Base-by-base conservation (phyloP, 1,140 invertebrate species). In the Venustaconcha ellipsiformis region DNA sequence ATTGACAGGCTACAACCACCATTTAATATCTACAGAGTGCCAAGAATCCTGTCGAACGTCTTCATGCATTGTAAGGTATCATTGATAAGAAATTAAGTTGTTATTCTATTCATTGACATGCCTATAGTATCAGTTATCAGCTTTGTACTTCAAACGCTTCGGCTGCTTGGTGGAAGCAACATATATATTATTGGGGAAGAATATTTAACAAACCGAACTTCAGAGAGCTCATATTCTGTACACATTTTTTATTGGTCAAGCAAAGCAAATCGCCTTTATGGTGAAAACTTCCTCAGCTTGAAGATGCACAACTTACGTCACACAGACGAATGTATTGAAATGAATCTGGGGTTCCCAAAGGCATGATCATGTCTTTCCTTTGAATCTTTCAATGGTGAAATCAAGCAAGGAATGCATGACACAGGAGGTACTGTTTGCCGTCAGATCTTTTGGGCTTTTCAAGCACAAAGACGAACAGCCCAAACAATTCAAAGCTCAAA, bases 51-150 rank as follows among this genome's bases (percentile, higher is more conserved):
- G 11, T 23, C n/a, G 30, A 69, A 69, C 15, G 75, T 18, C 3
- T 58, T 67, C 13, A 26, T 72, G 23, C 68, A 79, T 37, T 79
- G 72, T 69, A 79, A 79, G 64, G 72, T 72, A 55, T 79, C 78
- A 37, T 72, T 75, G 60, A 18, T 79, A 6, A 26, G 78, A 17
- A 60, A 62, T 57, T 77, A 23, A 69, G 75, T 66, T 79, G 0
- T 23, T 79, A 18, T 75, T 72, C 69, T 79, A 75, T 65, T 55
- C 68, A 14, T 37, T 79, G 23, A 72, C 78, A 37, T 37, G 37
- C 37, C 37, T 37, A 37, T 8, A 37, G 37, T 0, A 37, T 37
- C 37, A 37, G 37, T 37, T 37, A 37, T 2, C 37, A 37, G 8
- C 37, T 2, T 37, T 37, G 37, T 37, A 37, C 37, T 37, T 37